Base-by-base conservation (phyloP, 2,113 vertebrate species). In the Podarcis raffonei region DNA sequence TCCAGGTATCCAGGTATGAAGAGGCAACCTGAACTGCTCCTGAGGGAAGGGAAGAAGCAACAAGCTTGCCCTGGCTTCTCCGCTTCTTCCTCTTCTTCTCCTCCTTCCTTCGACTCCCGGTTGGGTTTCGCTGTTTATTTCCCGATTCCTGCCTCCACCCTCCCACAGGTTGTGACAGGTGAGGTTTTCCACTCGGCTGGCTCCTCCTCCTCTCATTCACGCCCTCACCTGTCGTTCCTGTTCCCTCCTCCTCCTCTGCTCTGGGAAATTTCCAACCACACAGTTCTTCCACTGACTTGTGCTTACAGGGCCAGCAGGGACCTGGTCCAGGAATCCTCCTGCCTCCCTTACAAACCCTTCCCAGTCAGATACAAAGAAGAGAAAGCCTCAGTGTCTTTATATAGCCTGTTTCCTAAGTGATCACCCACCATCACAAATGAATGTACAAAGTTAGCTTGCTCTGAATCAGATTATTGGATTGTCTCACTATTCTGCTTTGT, bases 91-190 rank as follows among this genome's bases (percentile, higher is more conserved):
- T 32, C 22, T 27, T 3, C 22, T 35, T 5, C 22, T 68, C 48
- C 35, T 48, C 7, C 13, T 30, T 22, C 25, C 68, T 77, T 65
- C 39, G 32, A 53, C 62, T 83, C 57, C 69, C 84, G 32, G 53
- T 48, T 81, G 37, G 71, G 78, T 86, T 85, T 86, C 35, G n/a
- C 84, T 90, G 89, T 90, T 86, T 90, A 83, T 86, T 86, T 90
- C 89, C 89, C 37, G 39, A 37, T 86, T n/a, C 79, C 59, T 77
- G 23, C 79, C 84, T 82, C 79, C 71, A 48, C 84, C 89, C 79
- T 82, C 25, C 59, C 30, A 82, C 78, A 59, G 72, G 62, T 15
- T 83, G 62, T 35, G 68, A 83, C 89, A 65, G 59, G 25, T 76
- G 68, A 66, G 75, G 35, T 72, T 42, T 42, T 39, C n/a, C 65